Evolutionary conservation across 2,113 vertebrate species (phyloP).

Genomic region (Brienomyrus brachyistius): DNA sequence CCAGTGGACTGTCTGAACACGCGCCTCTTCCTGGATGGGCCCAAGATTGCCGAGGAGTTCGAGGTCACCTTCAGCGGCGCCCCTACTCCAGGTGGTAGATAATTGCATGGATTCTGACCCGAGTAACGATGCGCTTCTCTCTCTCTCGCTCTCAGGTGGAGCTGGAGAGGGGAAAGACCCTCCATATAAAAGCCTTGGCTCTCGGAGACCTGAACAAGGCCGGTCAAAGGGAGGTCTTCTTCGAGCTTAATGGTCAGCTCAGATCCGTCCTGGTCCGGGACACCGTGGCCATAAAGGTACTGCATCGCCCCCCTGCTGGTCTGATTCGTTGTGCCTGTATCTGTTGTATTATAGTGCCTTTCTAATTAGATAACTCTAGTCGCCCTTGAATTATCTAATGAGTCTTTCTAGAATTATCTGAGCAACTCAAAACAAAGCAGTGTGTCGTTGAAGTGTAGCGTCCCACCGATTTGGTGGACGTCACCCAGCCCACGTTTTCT

Average conservation of each 20-base stretch:
- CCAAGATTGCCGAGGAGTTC: conserved; percentile 72
- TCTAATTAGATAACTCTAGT: neutral
- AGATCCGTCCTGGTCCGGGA: conserved; percentile 85
- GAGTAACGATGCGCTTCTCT: neutral
- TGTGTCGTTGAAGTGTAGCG: neutral
- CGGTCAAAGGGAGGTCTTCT: conserved; percentile 87
- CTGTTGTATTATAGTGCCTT: too few relatives aligned
- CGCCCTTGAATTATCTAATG: neutral
- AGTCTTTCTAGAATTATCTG: neutral
- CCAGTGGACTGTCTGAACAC: conserved; percentile 70
- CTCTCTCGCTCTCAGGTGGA: conserved; percentile 66
- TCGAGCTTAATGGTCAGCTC: conserved; percentile 86
- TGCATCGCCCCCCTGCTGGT: neutral
- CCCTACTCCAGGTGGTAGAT: neutral
- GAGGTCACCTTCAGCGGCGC: conserved; percentile 48
- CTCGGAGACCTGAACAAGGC: conserved; percentile 81
- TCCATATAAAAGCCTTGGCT: conserved; percentile 86
- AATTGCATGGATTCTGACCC: too few relatives aligned
- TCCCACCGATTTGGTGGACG: neutral
- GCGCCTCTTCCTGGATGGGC: conserved; percentile 72
- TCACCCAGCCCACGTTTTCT: neutral
- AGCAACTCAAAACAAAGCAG: neutral
- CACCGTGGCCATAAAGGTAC: conserved; percentile 83
- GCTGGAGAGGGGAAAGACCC: conserved; percentile 81
- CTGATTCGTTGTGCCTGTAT: neutral